Percentiles rank a stretch among this genome's conserved stretches.
phyloP scores from a whole-genome alignment of 1,140 invertebrate genomes.

The Catajapyx aquilonaris region DNA sequence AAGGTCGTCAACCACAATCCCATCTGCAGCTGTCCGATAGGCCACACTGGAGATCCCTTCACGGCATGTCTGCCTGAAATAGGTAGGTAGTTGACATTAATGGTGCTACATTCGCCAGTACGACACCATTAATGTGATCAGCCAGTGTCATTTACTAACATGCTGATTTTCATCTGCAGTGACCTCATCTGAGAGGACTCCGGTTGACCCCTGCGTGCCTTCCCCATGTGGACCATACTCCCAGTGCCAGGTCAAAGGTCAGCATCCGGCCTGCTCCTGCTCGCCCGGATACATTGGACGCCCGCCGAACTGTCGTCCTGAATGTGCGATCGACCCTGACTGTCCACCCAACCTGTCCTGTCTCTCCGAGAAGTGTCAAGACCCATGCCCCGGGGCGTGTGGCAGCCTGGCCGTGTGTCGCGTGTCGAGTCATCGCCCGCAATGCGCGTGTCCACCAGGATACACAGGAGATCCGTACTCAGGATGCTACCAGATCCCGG shows the following conservation, averaged over 20 bases:
- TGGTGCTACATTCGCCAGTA: no score
- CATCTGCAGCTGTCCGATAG: conserved; percentile 44
- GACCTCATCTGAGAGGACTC: no score
- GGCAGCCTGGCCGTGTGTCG: conserved; percentile 43
- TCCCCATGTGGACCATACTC: conserved; percentile 63
- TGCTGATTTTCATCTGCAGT: no score
- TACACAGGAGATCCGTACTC: conserved; percentile 57
- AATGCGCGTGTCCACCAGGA: conserved; percentile 41
- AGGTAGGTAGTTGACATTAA: conserved; percentile 10
- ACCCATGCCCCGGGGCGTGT: conserved; percentile 46
- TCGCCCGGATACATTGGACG: conserved; percentile 35
- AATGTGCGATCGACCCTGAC: conserved; percentile 39
- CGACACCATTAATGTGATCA: no score
- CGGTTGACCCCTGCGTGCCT: conserved; percentile 43
- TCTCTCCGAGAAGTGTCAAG: conserved; percentile 35
- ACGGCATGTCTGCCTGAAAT: conserved; percentile 37
- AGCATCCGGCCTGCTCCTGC: conserved; percentile 54
- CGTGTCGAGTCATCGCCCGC: conserved; percentile 42
- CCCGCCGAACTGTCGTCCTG: conserved; percentile 39
- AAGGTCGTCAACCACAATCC: no score
- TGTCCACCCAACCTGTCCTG: conserved; percentile 38
- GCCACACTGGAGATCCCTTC: conserved; percentile 55
- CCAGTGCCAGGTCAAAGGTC: conserved; percentile 42
- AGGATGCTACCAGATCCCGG: conserved; percentile 34
- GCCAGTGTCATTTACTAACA: no score